A percentile compares a stretch with the other conserved stretches of the same genome.
Evolutionary conservation across 2,888 invertebrate genomes (phyloP).

Genomic region (Sericinus montela): DNA sequence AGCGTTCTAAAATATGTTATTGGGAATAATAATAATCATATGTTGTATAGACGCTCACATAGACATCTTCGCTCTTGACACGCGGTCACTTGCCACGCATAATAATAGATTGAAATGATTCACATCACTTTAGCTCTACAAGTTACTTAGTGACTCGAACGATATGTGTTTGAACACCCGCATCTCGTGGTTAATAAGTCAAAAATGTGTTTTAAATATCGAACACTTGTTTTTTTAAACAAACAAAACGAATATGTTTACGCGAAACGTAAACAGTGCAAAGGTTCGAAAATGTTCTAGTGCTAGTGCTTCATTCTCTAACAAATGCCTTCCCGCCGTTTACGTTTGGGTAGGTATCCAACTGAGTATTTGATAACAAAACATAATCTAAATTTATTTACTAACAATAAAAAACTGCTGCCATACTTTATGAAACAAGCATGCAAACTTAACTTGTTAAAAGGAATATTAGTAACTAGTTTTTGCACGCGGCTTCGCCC

Average conservation of each 20-base stretch:
- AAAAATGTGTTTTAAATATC: slow-evolving; percentile 19
- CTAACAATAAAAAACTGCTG: too few relatives aligned
- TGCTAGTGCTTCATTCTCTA: slow-evolving; percentile 33
- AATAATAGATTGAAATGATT: slow-evolving; percentile 73
- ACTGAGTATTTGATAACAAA: neutral
- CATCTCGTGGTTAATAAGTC: slow-evolving; percentile 24
- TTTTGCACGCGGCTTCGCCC: too few relatives aligned
- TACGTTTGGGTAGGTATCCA: slow-evolving; percentile 42
- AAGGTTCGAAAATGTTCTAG: slow-evolving; percentile 30
- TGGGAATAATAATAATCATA: slow-evolving; percentile 26
- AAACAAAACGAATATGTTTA: neutral
- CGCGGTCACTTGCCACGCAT: slow-evolving; percentile 73
- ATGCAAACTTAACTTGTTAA: too few relatives aligned
- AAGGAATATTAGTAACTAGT: too few relatives aligned
- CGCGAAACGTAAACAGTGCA: slow-evolving; percentile 25
- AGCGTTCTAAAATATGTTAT: slow-evolving; percentile 4
- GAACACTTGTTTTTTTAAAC: slow-evolving; percentile 26
- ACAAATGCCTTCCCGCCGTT: slow-evolving; percentile 48
- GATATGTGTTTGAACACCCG: slow-evolving; percentile 45
- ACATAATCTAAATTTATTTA: too few relatives aligned
- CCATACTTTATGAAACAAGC: too few relatives aligned
- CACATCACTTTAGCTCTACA: slow-evolving; percentile 62
- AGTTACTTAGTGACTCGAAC: slow-evolving; percentile 57
- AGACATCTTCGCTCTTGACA: slow-evolving; percentile 72
- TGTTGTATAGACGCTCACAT: slow-evolving; percentile 31